Percentiles rank a stretch among this genome's conserved stretches.
Conservation (phyloP, 2,797 vertebrate genomes). For the Danio jaintianensis region DNA sequence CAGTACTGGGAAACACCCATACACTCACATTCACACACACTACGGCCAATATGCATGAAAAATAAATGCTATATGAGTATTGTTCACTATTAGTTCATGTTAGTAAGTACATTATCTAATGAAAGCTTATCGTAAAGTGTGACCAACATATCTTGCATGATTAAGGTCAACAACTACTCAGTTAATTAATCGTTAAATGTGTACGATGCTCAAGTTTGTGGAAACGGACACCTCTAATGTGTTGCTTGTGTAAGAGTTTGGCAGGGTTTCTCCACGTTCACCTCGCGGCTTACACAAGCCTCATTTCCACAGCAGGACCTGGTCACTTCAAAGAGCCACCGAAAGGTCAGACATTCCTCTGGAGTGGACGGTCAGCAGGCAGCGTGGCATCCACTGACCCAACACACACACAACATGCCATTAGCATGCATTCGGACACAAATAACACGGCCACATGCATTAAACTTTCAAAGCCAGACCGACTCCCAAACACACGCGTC, state of each 20-base stretch:
- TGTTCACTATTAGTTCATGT: no score
- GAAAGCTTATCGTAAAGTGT: no score
- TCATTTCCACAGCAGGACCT: slow-evolving; percentile 86
- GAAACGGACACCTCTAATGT: no score
- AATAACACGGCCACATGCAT: not conserved
- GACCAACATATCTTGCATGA: no score
- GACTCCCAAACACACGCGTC: slow-evolving; percentile 39
- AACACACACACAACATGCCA: not conserved
- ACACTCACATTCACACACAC: no score
- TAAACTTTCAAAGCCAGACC: slow-evolving; percentile 53
- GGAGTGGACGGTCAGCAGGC: slow-evolving; percentile 79
- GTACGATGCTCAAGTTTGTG: no score
- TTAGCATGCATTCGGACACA: slow-evolving; percentile 60
- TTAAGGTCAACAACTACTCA: no score
- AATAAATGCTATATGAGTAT: no score
- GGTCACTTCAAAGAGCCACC: slow-evolving; percentile 88
- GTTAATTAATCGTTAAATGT: no score
- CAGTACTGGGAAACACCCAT: no score
- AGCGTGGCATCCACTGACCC: slow-evolving; percentile 62
- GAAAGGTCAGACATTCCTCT: slow-evolving; percentile 92
- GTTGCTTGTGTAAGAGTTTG: slow-evolving; percentile 62
- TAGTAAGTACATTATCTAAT: no score
- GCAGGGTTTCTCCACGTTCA: slow-evolving; percentile 74
- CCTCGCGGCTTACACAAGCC: slow-evolving; percentile 77
- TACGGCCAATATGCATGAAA: no score